These are phyloP conservation scores for Acanthoscelides obtectus DNA, from an alignment of 2,888 invertebrate species.

Conservation along the genomic window DNA sequence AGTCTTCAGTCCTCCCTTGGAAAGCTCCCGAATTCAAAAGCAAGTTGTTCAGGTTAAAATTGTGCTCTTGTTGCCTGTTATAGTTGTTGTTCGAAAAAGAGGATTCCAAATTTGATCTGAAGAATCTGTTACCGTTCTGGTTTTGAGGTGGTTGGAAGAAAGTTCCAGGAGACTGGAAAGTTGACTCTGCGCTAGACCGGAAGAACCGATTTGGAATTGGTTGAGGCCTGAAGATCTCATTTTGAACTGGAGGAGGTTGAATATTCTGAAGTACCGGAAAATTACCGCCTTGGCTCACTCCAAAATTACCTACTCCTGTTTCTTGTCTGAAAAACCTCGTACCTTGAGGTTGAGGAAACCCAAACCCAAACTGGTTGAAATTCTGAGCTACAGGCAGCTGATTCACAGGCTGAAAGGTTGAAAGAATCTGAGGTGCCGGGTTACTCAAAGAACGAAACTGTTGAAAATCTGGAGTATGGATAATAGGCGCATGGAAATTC, in stretches of 20 bases:
- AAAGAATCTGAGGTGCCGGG: background rate
- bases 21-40: conserved; percentile 64
- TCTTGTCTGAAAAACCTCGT: conserved; percentile 43
- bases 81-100: conserved; percentile 10
- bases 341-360: conserved; percentile 5
- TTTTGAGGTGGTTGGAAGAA: conserved; percentile 1
- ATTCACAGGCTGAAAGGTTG: background rate
- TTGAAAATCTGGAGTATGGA: conserved; percentile 22
- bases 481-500: conserved; percentile 33
- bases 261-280: conserved; percentile 25
- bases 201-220: conserved; percentile 22
- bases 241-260: conserved; percentile 9
- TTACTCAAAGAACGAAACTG: conserved; percentile 16
- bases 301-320: conserved; percentile 23
- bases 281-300: conserved; percentile 12
- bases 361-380: conserved; percentile 9
- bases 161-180: background rate
- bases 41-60: conserved; percentile 59
- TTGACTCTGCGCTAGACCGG: conserved; percentile 20
- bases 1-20: conserved; percentile 57
- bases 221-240: conserved; percentile 3
- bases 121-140: conserved; percentile 17
- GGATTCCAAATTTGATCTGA: conserved; percentile 23
- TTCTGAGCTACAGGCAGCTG: conserved; percentile 8
- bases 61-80: conserved; percentile 8